Conservation (phyloP, 2,113 vertebrate species). For the Ursus arctos region DNA sequence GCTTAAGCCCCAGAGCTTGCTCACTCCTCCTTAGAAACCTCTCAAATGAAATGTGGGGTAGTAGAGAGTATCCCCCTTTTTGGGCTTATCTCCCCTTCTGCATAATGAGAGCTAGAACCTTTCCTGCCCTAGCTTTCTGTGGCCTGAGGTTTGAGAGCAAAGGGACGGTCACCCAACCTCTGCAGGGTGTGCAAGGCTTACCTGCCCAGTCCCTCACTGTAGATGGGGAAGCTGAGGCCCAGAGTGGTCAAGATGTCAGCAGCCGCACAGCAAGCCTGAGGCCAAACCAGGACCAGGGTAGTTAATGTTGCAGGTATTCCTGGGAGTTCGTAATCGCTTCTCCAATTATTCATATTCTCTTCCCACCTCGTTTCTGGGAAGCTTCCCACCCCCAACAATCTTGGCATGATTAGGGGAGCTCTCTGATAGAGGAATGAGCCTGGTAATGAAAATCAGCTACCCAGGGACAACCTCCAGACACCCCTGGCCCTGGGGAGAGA, state of each 20-base stretch:
- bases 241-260: background rate
- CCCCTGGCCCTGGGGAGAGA: background rate
- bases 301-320: background rate
- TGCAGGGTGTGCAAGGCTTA: background rate
- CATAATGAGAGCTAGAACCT: background rate
- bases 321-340: background rate
- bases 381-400: background rate
- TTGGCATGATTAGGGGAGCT: constrained; percentile 24
- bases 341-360: background rate
- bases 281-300: background rate
- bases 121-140: background rate
- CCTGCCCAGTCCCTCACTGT: background rate
- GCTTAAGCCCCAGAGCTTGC: background rate
- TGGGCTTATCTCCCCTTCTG: background rate
- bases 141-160: background rate
- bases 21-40: background rate
- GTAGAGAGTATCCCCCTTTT: background rate
- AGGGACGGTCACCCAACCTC: background rate
- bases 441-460: constrained; percentile 64
- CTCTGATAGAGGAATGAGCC: constrained; percentile 19
- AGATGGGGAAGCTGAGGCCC: background rate
- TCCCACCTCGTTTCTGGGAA: constrained; percentile 38
- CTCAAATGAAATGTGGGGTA: too few relatives aligned
- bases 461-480: constrained; percentile 29
- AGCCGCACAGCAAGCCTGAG: background rate